These are phyloP conservation scores for Oenanthe oenanthe DNA, from an alignment of 2,113 vertebrate species.

Conservation along the genomic window DNA sequence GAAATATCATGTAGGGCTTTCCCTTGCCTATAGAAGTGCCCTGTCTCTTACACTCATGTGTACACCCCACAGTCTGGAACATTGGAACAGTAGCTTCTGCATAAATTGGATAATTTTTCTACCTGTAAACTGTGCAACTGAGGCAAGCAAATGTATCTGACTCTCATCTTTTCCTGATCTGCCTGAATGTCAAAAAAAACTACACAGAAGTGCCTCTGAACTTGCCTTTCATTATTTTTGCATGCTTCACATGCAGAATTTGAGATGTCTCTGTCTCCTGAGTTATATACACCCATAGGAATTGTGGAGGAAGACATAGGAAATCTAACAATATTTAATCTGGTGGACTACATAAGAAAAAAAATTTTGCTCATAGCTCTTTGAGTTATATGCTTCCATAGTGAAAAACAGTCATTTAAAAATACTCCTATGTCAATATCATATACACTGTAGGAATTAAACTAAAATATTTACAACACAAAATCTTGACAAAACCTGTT, in stretches of 20 bases:
- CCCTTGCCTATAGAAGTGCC: neutral
- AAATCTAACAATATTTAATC: neutral
- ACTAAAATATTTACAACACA: neutral
- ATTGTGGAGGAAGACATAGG: neutral
- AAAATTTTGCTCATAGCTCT: neutral
- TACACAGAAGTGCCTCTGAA: neutral
- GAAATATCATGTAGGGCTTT: neutral
- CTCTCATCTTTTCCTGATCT: neutral
- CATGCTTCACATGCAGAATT: neutral
- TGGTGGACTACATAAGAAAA: neutral
- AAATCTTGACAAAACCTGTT: neutral
- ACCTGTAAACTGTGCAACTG: neutral
- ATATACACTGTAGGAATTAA: neutral
- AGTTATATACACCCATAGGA: neutral
- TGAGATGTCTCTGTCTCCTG: neutral
- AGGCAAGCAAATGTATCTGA: neutral
- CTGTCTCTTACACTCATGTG: neutral
- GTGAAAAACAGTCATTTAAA: neutral
- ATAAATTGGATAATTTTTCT: neutral
- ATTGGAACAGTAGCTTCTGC: neutral
- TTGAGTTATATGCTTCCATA: neutral
- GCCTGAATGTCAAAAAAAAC: neutral
- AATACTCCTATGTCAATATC: neutral
- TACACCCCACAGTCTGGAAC: neutral
- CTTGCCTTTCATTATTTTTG: neutral